These are phyloP conservation scores for Philopedon plagiatum DNA, from an alignment of 2,888 invertebrate species.

Conservation along the genomic window DNA sequence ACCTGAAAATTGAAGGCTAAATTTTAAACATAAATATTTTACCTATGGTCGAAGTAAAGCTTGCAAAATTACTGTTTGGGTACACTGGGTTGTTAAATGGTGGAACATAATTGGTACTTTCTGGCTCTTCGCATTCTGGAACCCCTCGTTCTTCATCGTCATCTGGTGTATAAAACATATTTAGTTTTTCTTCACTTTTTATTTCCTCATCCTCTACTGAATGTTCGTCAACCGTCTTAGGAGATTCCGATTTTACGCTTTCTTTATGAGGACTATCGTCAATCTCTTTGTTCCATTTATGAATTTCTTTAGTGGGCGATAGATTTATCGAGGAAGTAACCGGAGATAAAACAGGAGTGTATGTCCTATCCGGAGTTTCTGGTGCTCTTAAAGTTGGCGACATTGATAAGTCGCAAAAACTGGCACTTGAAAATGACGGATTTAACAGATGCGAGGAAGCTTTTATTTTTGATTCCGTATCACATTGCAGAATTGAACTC, in stretches of 20 bases:
- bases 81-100: conserved; percentile 69
- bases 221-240: conserved; percentile 23
- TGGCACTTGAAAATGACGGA: conserved; percentile 61
- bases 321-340: neutral
- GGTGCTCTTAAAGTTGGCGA: conserved; percentile 37
- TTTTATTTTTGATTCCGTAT: conserved; percentile 61
- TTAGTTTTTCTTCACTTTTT: conserved; percentile 49
- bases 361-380: conserved; percentile 37
- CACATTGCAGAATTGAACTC: conserved; percentile 64
- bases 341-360: conserved; percentile 33
- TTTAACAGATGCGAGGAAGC: conserved; percentile 57
- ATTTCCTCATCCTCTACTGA: conserved; percentile 40
- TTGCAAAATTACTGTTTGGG: conserved; percentile 66
- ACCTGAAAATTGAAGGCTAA: too few relatives aligned
- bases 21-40: conserved; percentile 31
- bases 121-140: conserved; percentile 5
- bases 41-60: conserved; percentile 62
- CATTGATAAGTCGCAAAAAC: conserved; percentile 29
- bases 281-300: neutral
- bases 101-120: conserved; percentile 65
- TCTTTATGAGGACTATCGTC: neutral
- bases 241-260: conserved; percentile 2
- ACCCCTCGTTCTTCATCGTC: conserved; percentile 60
- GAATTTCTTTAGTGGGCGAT: conserved; percentile 12
- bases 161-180: conserved; percentile 66